A percentile compares a stretch with the other conserved stretches of the same genome.
Evolutionary conservation across 2,888 invertebrate genomes (phyloP).

Genomic region (Acanthosepion esculentum): DNA sequence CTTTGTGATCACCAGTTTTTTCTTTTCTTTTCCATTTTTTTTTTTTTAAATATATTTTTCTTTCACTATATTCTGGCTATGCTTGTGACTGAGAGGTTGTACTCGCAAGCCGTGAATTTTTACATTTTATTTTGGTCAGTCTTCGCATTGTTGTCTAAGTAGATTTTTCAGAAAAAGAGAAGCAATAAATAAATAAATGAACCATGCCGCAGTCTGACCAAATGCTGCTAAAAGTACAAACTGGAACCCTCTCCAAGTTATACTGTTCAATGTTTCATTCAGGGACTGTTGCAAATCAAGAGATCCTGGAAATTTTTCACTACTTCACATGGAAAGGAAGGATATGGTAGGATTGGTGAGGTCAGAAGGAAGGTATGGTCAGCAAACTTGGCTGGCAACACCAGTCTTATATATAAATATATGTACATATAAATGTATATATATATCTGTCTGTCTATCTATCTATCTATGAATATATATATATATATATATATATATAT

Average conservation of each 20-base stretch:
- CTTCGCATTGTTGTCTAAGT: slow-evolving; percentile 9
- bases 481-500: neutral
- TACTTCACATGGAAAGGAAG: slow-evolving; percentile 23
- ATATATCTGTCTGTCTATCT: neutral
- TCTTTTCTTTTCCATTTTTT: neutral
- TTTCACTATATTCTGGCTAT: neutral
- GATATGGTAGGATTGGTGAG: slow-evolving; percentile 33
- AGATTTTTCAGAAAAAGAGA: neutral
- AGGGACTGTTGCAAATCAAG: slow-evolving; percentile 23
- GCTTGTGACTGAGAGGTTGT: slow-evolving; percentile 18
- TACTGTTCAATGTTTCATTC: slow-evolving; percentile 33
- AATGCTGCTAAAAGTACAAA: slow-evolving; percentile 20
- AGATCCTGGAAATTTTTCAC: slow-evolving; percentile 33
- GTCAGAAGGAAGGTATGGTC: slow-evolving; percentile 33
- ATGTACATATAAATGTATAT: neutral
- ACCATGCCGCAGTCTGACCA: neutral
- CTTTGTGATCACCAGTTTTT: neutral
- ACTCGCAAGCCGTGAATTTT: slow-evolving; percentile 18
- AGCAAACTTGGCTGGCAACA: slow-evolving; percentile 21
- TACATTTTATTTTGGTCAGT: slow-evolving; percentile 1
- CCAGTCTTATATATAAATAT: neutral
- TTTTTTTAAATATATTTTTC: neutral
- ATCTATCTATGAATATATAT: neutral
- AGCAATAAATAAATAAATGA: neutral
- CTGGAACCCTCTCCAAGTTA: slow-evolving; percentile 14